Evolutionary conservation across 2,888 invertebrate species (phyloP).

Genomic region (Cryptocephalus primarius): DNA sequence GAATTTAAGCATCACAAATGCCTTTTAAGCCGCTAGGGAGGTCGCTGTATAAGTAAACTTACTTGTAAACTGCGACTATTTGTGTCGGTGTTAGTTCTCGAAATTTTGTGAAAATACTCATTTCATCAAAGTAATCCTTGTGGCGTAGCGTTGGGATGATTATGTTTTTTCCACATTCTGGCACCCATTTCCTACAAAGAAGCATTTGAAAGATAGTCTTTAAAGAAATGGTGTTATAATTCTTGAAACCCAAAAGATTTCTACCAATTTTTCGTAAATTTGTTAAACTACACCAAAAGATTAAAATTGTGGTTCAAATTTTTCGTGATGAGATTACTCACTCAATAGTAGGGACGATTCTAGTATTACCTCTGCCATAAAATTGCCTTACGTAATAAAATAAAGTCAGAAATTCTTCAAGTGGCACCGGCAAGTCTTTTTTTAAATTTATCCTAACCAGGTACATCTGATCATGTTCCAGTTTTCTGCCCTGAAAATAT

Average conservation of each 20-base stretch:
- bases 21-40: too few species aligned
- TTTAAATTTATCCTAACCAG: conserved; percentile 57
- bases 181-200: conserved; percentile 52
- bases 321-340: conserved; percentile 39
- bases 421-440: conserved; percentile 36
- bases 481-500: conserved; percentile 6
- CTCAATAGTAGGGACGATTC: conserved; percentile 64
- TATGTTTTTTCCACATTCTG: conserved; percentile 50
- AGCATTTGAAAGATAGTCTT: too few species aligned
- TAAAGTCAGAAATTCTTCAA: conserved; percentile 47
- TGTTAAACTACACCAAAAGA: too few species aligned
- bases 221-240: too few species aligned
- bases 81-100: conserved; percentile 54
- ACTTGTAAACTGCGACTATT: conserved; percentile 52
- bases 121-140: conserved; percentile 37
- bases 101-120: conserved; percentile 62
- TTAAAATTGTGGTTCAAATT: too few species aligned
- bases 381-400: conserved; percentile 62
- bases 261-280: too few species aligned
- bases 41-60: conserved; percentile 6
- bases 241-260: too few species aligned
- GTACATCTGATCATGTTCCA: conserved; percentile 46
- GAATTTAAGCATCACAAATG: too few species aligned
- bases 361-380: conserved; percentile 45
- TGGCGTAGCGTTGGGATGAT: conserved; percentile 21